Evolutionary conservation across 2,113 vertebrate species (phyloP).

Genomic region (Antechinus stuartii): DNA sequence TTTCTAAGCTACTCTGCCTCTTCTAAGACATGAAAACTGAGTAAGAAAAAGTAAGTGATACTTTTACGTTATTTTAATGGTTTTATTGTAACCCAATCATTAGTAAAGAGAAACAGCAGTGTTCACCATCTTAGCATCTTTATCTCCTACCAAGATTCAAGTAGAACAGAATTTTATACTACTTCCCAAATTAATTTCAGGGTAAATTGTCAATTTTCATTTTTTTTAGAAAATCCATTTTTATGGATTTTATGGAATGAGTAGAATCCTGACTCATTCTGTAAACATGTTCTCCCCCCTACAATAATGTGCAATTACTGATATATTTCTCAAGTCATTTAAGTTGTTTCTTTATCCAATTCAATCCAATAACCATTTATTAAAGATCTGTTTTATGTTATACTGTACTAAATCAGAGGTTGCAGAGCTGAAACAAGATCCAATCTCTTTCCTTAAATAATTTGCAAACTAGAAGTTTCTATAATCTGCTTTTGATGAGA

Average conservation of each 20-base stretch:
- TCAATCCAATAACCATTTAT: background rate
- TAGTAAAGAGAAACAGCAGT: slow-evolving; percentile 63
- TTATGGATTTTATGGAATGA: slow-evolving; percentile 44
- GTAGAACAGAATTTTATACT: slow-evolving; percentile 56
- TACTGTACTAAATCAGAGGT: background rate
- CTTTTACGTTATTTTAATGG: slow-evolving; percentile 71
- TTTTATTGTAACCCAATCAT: slow-evolving; percentile 72
- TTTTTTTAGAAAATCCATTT: slow-evolving; percentile 67
- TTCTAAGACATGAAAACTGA: slow-evolving; percentile 61
- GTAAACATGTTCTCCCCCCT: background rate
- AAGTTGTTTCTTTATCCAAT: background rate
- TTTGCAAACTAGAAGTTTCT: background rate
- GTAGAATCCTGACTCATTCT: slow-evolving; percentile 64
- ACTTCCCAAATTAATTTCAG: slow-evolving; percentile 60
- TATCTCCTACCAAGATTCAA: slow-evolving; percentile 72
- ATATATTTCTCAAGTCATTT: background rate
- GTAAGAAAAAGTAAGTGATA: slow-evolving; percentile 63
- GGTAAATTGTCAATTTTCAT: slow-evolving; percentile 74
- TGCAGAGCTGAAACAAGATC: background rate
- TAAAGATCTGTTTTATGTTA: background rate
- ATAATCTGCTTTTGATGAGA: background rate
- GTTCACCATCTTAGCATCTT: slow-evolving; percentile 62
- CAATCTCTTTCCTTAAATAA: background rate
- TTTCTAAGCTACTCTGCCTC: background rate
- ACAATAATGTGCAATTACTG: slow-evolving; percentile 41